Percentiles rank a stretch among this genome's conserved stretches.
phyloP scores from a whole-genome alignment of 2,797 vertebrate species.

The Ispidina lecontei region DNA sequence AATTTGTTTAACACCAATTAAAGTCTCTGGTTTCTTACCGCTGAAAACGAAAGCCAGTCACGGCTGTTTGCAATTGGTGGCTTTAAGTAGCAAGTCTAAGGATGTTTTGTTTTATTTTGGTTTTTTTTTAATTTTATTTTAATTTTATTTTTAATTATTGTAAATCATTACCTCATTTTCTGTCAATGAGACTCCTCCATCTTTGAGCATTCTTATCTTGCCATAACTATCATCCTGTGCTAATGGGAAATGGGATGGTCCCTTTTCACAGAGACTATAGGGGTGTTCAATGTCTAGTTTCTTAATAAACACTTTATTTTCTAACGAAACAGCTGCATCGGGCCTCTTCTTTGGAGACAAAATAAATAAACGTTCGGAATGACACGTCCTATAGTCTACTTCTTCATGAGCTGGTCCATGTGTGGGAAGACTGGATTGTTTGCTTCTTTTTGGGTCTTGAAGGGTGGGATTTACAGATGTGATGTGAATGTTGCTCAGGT shows the following conservation, averaged over 20 bases:
- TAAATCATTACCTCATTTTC: constrained; percentile 84
- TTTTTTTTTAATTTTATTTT: not conserved
- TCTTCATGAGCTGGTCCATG: not conserved
- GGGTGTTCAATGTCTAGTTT: constrained; percentile 87
- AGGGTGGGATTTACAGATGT: not conserved
- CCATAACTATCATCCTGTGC: constrained; percentile 81
- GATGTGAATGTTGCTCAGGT: not conserved
- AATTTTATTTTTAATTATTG: constrained; percentile 79
- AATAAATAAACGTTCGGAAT: constrained; percentile 64
- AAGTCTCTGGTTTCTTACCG: constrained; percentile 67
- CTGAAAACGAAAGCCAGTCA: constrained; percentile 55
- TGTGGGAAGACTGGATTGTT: not conserved
- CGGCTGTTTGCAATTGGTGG: constrained; percentile 71
- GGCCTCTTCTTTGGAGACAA: constrained; percentile 79
- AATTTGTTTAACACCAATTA: constrained; percentile 63
- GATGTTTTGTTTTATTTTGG: not conserved
- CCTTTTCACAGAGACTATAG: constrained; percentile 84
- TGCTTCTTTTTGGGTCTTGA: not conserved
- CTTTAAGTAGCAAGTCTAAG: constrained; percentile 80
- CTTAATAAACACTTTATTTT: constrained; percentile 90
- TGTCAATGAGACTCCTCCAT: constrained; percentile 77
- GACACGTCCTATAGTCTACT: constrained; percentile 52
- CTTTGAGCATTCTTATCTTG: constrained; percentile 75
- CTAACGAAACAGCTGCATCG: constrained; percentile 82
- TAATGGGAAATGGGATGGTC: constrained; percentile 78